phyloP scores from a whole-genome alignment of 1,140 invertebrate genomes.

The Aphelinus atriplicis region DNA sequence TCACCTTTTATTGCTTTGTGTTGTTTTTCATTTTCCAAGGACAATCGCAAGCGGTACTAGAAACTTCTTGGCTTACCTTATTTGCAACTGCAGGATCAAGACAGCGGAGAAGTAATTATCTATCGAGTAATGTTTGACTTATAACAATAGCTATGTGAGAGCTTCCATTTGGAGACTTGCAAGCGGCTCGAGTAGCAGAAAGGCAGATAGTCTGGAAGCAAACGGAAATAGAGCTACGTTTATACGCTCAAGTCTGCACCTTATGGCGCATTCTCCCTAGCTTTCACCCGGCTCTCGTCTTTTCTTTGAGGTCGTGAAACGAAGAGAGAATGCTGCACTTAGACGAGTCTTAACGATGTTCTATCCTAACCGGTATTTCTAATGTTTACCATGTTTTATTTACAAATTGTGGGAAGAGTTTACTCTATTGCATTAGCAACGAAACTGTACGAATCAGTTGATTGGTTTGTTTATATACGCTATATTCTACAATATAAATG shows the following conservation, averaged over 20 bases:
- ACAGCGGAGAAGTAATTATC: conserved; percentile 6
- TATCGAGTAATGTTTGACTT: background rate
- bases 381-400: background rate
- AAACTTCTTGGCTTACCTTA: no score
- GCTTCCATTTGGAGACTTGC: background rate
- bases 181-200: no score
- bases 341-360: background rate
- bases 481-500: no score
- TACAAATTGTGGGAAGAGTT: no score
- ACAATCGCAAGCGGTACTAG: no score
- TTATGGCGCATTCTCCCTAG: no score
- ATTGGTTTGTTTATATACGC: no score
- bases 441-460: no score
- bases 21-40: no score
- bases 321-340: background rate
- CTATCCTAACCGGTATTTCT: background rate
- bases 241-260: background rate
- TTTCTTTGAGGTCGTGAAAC: background rate
- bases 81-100: no score
- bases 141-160: conserved; percentile 10
- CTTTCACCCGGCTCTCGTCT: background rate
- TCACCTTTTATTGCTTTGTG: no score
- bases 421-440: no score
- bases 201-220: background rate
- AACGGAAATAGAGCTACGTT: conserved; percentile 19